Base-by-base conservation (phyloP, 2,797 vertebrate species). In the Selene dorsalis region DNA sequence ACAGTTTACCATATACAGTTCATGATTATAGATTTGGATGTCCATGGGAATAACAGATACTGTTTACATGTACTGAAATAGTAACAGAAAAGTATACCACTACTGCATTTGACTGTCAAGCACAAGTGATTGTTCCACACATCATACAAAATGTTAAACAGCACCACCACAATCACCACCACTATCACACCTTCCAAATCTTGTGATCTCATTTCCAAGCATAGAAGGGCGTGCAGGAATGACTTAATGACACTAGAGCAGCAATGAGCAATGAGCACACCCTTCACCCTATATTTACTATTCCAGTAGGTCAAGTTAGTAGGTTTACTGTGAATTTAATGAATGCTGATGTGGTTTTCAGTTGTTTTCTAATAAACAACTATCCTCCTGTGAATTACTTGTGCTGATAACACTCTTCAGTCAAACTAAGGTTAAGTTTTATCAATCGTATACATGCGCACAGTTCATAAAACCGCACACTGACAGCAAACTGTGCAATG, bases 181-280 rank as follows among this genome's bases (percentile, higher is more conserved):
- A 56, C 26, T 35, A 56, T 18, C 28, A 61, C 39, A 10, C 22
- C 41, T 65, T 7, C 24, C 17, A 35, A 13, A 67, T 53, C 18
- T 38, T 69, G 20, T 86, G 58, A 87, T 83, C 60, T 88, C 55
- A 88, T 66, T 73, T 82, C 83, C 68, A 80, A 39, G 22, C 35
- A 80, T 79, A 55, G 58, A 50, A 71, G 38, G 11, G 13, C 48
- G 41, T 35, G 48, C 28, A 69, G 66, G 58, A 77, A 68, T 12
- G 52, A 32, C 69, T 67, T 32, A 50, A 72, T 56, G 57, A 77
- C 45, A 73, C 32, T 58, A 45, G 32, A 52, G 69, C 64, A 50
- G 24, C 4, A 67, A 35, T 75, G 55, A 67, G 52, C 57, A 80
- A 66, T 22, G 45, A 43, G 10, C 63, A 73, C 58, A 32, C 38